phyloP scores from a whole-genome alignment of 2,888 invertebrate genomes.

The Tachystola acroxantha region DNA sequence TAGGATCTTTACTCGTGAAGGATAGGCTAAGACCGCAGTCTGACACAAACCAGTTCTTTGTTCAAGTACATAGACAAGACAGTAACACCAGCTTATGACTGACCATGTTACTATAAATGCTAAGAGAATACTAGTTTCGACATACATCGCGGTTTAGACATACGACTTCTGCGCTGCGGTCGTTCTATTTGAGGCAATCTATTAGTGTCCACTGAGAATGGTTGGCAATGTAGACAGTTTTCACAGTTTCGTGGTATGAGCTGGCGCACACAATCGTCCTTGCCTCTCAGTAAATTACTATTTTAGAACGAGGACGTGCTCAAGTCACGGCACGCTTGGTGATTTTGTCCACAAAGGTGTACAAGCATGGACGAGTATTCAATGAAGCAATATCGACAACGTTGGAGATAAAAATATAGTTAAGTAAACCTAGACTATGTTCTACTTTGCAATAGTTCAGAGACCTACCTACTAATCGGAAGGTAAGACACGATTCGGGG shows the following conservation, averaged over 20 bases:
- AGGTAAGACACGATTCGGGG: too few relatives aligned
- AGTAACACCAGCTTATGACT: slow-evolving; percentile 25
- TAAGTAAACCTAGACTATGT: too few relatives aligned
- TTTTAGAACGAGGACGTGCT: slow-evolving; percentile 41
- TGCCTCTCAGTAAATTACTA: slow-evolving; percentile 34
- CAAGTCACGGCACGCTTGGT: slow-evolving; percentile 19
- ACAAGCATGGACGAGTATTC: too few relatives aligned
- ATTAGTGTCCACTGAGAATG: slow-evolving; percentile 28
- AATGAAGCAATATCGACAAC: too few relatives aligned
- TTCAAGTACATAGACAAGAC: slow-evolving; percentile 23
- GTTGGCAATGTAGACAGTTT: slow-evolving; percentile 24
- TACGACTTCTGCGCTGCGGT: slow-evolving; percentile 19
- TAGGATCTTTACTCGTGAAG: slow-evolving; percentile 25
- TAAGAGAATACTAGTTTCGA: slow-evolving; percentile 25
- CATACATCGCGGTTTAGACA: slow-evolving; percentile 25
- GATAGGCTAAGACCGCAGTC: slow-evolving; percentile 34
- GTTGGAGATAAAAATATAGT: too few relatives aligned
- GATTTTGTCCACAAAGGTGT: too few relatives aligned
- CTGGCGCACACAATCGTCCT: slow-evolving; percentile 23
- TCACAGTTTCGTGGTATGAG: slow-evolving; percentile 24
- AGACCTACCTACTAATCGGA: too few relatives aligned
- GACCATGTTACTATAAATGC: slow-evolving; percentile 30
- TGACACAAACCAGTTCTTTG: slow-evolving; percentile 52
- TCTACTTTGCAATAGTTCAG: too few relatives aligned
- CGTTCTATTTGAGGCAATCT: slow-evolving; percentile 25